A percentile compares a stretch with the other conserved stretches of the same genome.
Evolutionary conservation across 2,797 vertebrate genomes (phyloP).

Genomic region (Microctenopoma steveboyesi): DNA sequence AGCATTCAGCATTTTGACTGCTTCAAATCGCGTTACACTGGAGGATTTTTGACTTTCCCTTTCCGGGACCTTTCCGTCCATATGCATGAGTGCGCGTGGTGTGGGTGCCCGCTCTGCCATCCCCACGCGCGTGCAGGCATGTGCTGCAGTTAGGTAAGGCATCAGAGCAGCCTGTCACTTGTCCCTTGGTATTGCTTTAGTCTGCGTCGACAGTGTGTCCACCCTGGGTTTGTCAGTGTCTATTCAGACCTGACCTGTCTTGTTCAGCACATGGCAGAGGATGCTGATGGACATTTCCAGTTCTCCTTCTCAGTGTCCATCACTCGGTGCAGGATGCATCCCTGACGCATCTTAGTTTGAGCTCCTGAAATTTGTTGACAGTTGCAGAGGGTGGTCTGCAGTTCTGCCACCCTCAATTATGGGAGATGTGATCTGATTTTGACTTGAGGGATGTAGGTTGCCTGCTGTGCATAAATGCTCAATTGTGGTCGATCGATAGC

Average conservation of each 20-base stretch:
- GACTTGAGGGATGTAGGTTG: conserved; percentile 79
- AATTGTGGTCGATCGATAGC: conserved; percentile 82
- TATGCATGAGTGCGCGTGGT: conserved; percentile 30
- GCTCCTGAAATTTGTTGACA: conserved; percentile 85
- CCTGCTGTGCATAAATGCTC: conserved; percentile 84
- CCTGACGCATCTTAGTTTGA: conserved; percentile 78
- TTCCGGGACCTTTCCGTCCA: conserved; percentile 39
- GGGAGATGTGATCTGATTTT: conserved; percentile 75
- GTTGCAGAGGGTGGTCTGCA: conserved; percentile 86
- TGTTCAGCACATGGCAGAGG: conserved; percentile 74
- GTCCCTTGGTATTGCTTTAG: conserved; percentile 77
- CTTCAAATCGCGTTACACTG: neutral
- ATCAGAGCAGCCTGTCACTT: conserved; percentile 82
- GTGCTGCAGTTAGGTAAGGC: conserved; percentile 76
- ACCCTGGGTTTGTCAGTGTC: conserved; percentile 85
- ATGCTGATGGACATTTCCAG: conserved; percentile 86
- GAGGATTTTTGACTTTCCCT: neutral
- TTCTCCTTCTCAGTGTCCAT: conserved; percentile 83
- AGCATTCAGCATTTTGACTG: conserved; percentile 16
- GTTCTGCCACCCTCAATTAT: conserved; percentile 83
- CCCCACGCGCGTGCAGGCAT: neutral
- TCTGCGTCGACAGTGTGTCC: conserved; percentile 82
- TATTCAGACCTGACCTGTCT: conserved; percentile 84
- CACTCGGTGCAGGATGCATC: conserved; percentile 70
- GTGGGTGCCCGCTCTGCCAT: conserved; percentile 19